These are phyloP conservation scores for Petaurus breviceps DNA, from an alignment of 2,113 vertebrate species.

Conservation along the genomic window DNA sequence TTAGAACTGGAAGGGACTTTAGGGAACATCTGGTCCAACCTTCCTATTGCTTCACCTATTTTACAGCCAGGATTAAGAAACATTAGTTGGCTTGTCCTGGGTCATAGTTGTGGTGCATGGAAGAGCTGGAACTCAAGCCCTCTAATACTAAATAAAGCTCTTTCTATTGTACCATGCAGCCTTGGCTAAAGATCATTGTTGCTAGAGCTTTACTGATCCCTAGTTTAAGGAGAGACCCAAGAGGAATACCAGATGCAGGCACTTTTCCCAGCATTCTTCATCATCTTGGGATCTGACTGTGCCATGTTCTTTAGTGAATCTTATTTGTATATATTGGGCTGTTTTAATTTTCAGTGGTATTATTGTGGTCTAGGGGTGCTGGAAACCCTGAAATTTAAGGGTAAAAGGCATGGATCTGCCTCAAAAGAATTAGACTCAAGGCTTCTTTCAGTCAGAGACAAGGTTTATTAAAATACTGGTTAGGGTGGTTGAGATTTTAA, in stretches of 20 bases:
- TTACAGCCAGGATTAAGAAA: neutral
- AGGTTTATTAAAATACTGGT: too few relatives aligned
- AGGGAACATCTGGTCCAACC: neutral
- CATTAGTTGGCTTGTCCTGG: neutral
- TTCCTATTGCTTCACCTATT: neutral
- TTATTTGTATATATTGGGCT: neutral
- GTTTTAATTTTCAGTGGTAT: neutral
- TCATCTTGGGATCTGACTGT: neutral
- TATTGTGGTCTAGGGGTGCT: too few relatives aligned
- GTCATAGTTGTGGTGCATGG: neutral
- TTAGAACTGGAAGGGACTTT: neutral
- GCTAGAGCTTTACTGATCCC: neutral
- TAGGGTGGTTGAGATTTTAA: too few relatives aligned
- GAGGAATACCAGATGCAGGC: neutral
- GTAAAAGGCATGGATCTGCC: too few relatives aligned
- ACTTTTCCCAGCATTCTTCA: neutral
- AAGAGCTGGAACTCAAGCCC: neutral
- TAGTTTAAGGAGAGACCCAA: neutral
- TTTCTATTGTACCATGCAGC: neutral
- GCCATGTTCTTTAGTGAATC: neutral
- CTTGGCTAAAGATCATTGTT: neutral
- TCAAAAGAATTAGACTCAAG: too few relatives aligned
- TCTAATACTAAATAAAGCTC: neutral
- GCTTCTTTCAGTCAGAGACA: too few relatives aligned
- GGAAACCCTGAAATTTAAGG: too few relatives aligned